phyloP scores from a whole-genome alignment of 2,113 vertebrate species.

The Pedetes capensis region DNA sequence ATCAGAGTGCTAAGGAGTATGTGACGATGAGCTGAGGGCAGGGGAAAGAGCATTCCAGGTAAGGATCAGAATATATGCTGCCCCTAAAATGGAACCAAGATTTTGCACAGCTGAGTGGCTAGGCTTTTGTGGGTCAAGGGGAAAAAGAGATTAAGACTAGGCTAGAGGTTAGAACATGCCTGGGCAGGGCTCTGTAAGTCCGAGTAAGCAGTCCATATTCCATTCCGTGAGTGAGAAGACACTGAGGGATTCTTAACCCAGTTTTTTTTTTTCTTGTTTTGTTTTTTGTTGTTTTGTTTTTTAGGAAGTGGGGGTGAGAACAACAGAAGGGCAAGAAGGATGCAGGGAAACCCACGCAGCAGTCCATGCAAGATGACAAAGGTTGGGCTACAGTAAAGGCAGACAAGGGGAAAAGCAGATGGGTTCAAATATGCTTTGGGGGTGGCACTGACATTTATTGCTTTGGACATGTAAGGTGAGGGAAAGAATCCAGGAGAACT shows the following conservation, averaged over 20 bases:
- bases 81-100: neutral
- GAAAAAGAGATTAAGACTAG: neutral
- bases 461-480: neutral
- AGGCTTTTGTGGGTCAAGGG: neutral
- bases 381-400: neutral
- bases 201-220: neutral
- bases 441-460: neutral
- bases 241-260: neutral
- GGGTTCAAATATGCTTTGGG: neutral
- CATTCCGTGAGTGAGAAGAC: neutral
- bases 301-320: too few species aligned
- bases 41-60: neutral
- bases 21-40: neutral
- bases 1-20: neutral
- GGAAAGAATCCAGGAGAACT: neutral
- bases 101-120: neutral
- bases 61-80: neutral
- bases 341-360: neutral
- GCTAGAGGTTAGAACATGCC: neutral
- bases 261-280: too few species aligned
- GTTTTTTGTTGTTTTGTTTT: too few species aligned
- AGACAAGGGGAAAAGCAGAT: neutral
- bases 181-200: neutral
- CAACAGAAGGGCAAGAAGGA: neutral
- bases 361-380: neutral